Conservation (phyloP, 2,113 vertebrate species). For the Mobula birostris region DNA sequence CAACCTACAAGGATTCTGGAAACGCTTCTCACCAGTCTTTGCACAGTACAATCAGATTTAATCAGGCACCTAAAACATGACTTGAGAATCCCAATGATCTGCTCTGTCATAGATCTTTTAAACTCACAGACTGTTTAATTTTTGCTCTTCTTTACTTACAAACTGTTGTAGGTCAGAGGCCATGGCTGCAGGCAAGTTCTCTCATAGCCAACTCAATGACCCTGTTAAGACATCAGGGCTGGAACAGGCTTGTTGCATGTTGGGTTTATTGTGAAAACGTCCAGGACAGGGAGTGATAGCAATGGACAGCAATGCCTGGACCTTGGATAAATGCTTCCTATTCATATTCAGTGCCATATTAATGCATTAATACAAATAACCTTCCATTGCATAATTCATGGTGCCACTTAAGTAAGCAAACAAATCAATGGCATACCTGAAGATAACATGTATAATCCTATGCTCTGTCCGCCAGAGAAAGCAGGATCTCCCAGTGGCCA, state of each 20-base stretch:
- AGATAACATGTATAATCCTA: background rate
- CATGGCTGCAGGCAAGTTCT: background rate
- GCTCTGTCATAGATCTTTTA: background rate
- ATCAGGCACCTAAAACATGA: background rate
- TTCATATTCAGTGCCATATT: background rate
- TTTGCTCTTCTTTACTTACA: background rate
- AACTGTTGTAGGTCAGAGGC: background rate
- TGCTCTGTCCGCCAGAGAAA: no score
- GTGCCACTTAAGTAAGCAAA: background rate
- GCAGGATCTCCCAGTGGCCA: no score
- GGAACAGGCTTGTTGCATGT: background rate
- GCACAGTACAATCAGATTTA: background rate
- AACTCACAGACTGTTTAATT: background rate
- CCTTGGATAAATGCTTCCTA: background rate
- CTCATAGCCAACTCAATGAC: background rate
- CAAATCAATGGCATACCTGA: background rate
- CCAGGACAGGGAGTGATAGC: background rate
- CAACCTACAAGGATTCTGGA: background rate
- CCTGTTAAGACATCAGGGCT: background rate
- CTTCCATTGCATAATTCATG: background rate
- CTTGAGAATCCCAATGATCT: background rate
- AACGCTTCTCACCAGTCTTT: background rate
- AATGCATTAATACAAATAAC: background rate
- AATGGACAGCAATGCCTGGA: background rate
- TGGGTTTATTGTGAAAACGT: background rate